phyloP scores from a whole-genome alignment of 1,140 invertebrate genomes.

The Eupeodes corollae region DNA sequence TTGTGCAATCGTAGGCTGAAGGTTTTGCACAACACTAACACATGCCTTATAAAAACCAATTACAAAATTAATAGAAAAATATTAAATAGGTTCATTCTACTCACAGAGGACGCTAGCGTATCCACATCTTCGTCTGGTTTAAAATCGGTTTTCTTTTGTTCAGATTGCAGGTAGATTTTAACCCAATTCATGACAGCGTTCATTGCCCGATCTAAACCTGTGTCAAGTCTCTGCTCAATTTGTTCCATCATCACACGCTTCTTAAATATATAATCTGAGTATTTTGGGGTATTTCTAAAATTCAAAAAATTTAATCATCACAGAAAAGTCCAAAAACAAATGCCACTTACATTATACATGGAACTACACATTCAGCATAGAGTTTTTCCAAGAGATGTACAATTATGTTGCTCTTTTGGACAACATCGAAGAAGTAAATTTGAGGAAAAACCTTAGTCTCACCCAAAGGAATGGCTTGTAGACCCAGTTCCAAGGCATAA shows the following conservation, averaged over 20 bases:
- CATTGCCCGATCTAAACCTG: slow-evolving; percentile 77
- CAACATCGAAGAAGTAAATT: slow-evolving; percentile 90
- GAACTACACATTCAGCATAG: slow-evolving; percentile 80
- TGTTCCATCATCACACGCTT: slow-evolving; percentile 79
- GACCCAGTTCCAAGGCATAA: slow-evolving; percentile 87
- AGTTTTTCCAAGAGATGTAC: slow-evolving; percentile 93
- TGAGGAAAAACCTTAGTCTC: slow-evolving; percentile 73
- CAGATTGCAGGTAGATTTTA: slow-evolving; percentile 76
- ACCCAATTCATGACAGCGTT: slow-evolving; percentile 85
- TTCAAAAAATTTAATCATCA: background rate
- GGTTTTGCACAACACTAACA: slow-evolving; percentile 72
- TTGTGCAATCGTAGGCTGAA: slow-evolving; percentile 62
- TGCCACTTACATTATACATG: slow-evolving; percentile 65
- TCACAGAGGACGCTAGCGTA: slow-evolving; percentile 59
- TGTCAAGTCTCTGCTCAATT: slow-evolving; percentile 84
- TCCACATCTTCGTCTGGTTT: slow-evolving; percentile 82
- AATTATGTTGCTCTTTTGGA: slow-evolving; percentile 90
- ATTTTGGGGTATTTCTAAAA: slow-evolving; percentile 72
- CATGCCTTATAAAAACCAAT: slow-evolving; percentile 60
- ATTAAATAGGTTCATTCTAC: slow-evolving; percentile 4
- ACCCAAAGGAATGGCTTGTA: slow-evolving; percentile 82
- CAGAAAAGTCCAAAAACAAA: background rate
- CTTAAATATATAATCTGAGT: slow-evolving; percentile 75
- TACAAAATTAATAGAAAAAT: slow-evolving; percentile 1
- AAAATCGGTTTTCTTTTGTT: slow-evolving; percentile 94